Conservation (phyloP, 2,797 vertebrate genomes). For the Neosalanx taihuensis region DNA sequence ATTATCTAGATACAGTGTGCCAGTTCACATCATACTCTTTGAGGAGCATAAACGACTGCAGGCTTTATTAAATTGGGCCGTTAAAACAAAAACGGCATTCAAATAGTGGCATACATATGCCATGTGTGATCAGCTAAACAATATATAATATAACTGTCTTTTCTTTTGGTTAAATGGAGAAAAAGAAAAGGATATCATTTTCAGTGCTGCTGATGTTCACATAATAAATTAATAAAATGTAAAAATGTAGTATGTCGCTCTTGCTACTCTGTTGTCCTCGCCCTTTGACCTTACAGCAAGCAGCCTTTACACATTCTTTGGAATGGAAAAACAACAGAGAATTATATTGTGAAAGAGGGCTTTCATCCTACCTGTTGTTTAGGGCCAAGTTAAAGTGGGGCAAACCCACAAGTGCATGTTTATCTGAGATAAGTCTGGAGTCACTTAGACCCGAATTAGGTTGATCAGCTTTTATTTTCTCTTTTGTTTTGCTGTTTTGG, state of each 20-base stretch:
- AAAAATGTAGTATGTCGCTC: not conserved
- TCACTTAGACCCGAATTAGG: slow-evolving; percentile 42
- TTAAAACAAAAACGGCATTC: too few relatives aligned
- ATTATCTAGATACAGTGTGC: too few relatives aligned
- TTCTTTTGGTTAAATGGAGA: too few relatives aligned
- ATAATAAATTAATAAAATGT: not conserved
- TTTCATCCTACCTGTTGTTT: slow-evolving; percentile 34
- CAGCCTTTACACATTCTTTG: slow-evolving; percentile 34
- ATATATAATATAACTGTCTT: too few relatives aligned
- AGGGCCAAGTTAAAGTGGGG: slow-evolving; percentile 4
- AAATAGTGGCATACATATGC: too few relatives aligned
- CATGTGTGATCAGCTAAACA: too few relatives aligned
- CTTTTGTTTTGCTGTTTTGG: slow-evolving; percentile 57
- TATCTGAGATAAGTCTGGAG: slow-evolving; percentile 28
- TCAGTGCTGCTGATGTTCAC: too few relatives aligned
- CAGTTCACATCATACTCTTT: too few relatives aligned
- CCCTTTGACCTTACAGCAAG: not conserved
- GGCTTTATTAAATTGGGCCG: too few relatives aligned
- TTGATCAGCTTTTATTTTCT: slow-evolving; percentile 56
- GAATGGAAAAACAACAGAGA: slow-evolving; percentile 29
- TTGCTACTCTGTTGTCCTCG: not conserved
- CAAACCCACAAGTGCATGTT: not conserved
- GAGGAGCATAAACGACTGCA: too few relatives aligned
- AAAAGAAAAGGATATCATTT: too few relatives aligned
- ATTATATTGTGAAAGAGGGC: slow-evolving; percentile 20